phyloP scores from a whole-genome alignment of 2,113 vertebrate species.

The Hiodon tergisus region DNA sequence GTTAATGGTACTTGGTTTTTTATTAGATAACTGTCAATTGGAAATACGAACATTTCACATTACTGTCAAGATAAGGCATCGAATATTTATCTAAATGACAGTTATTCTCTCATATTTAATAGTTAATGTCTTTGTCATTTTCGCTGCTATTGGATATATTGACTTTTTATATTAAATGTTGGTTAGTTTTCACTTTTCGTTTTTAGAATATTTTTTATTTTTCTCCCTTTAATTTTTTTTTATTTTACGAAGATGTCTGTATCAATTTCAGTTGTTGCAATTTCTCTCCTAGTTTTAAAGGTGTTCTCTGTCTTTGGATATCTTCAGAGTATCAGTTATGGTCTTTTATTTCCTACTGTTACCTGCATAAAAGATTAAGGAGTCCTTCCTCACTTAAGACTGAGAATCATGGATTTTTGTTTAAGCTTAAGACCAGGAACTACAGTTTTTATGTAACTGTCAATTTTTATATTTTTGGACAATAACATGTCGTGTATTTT shows the following conservation, averaged over 20 bases:
- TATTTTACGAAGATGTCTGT: slow-evolving; percentile 16
- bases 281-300: background rate
- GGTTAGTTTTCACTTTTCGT: slow-evolving; percentile 63
- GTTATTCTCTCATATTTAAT: slow-evolving; percentile 78
- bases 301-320: slow-evolving; percentile 15
- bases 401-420: background rate
- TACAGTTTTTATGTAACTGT: too few relatives aligned
- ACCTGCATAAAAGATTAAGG: background rate
- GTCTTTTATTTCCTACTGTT: slow-evolving; percentile 11
- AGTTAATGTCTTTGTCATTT: slow-evolving; percentile 81
- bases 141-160: slow-evolving; percentile 67
- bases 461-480: too few relatives aligned
- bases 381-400: background rate
- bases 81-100: slow-evolving; percentile 80
- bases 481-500: too few relatives aligned
- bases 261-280: too few relatives aligned
- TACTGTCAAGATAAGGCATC: slow-evolving; percentile 82
- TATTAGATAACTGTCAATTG: slow-evolving; percentile 83
- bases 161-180: slow-evolving; percentile 81
- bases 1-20: slow-evolving; percentile 39
- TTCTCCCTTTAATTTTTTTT: slow-evolving; percentile 21
- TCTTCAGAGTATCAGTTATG: too few relatives aligned
- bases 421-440: background rate
- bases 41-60: slow-evolving; percentile 79
- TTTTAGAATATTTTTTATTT: slow-evolving; percentile 37